phyloP scores from a whole-genome alignment of 2,888 invertebrate species.

The Eristalinus aeneus region DNA sequence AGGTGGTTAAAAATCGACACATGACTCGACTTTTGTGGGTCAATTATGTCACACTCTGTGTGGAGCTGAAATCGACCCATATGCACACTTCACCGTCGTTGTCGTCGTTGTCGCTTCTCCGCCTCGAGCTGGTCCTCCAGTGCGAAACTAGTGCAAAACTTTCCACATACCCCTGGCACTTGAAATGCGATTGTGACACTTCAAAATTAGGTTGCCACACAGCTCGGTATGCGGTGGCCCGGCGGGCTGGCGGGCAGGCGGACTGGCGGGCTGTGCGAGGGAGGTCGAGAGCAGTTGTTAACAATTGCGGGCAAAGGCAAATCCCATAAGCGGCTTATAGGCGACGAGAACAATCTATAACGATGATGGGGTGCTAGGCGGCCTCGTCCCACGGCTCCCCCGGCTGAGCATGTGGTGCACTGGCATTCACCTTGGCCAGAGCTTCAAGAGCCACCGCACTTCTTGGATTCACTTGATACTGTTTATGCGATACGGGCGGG shows the following conservation, averaged over 20 bases:
- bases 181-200: slow-evolving; percentile 61
- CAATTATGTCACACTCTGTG: slow-evolving; percentile 65
- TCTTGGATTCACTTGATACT: slow-evolving; percentile 8
- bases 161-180: slow-evolving; percentile 36
- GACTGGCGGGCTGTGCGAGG: background rate
- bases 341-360: slow-evolving; percentile 59
- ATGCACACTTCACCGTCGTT: slow-evolving; percentile 50
- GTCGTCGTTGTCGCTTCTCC: slow-evolving; percentile 20
- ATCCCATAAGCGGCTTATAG: slow-evolving; percentile 66
- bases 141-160: slow-evolving; percentile 64
- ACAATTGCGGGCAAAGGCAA: slow-evolving; percentile 59
- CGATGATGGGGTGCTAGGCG: background rate
- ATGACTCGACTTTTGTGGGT: slow-evolving; percentile 65
- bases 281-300: slow-evolving; percentile 41
- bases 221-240: background rate
- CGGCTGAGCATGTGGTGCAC: slow-evolving; percentile 19
- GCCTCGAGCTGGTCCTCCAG: slow-evolving; percentile 3
- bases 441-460: slow-evolving; percentile 43
- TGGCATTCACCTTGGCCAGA: slow-evolving; percentile 64
- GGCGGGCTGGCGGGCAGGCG: too few species aligned
- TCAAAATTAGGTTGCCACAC: slow-evolving; percentile 64
- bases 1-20: slow-evolving; percentile 36
- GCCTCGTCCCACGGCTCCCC: background rate
- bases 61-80: slow-evolving; percentile 54
- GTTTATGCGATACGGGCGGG: background rate